Evolutionary conservation across 2,113 vertebrate genomes (phyloP).

Genomic region (Neotoma lepida): DNA sequence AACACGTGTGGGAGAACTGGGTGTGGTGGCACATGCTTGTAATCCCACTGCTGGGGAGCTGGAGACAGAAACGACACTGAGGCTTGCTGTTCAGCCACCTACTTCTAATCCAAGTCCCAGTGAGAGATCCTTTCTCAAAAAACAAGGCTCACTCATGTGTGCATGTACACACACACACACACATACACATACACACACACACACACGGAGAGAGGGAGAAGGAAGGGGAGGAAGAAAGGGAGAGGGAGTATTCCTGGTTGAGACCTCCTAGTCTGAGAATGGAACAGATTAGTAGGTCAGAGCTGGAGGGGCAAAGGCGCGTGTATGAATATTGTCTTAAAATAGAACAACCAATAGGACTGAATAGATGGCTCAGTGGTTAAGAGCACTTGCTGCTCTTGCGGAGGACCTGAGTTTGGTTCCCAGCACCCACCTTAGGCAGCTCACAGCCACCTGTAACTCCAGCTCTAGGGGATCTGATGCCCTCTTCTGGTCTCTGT

Average conservation of each 20-base stretch:
- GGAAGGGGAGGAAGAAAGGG: no score
- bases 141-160: not conserved
- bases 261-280: not conserved
- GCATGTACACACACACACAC: no score
- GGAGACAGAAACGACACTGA: not conserved
- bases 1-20: not conserved
- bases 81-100: not conserved
- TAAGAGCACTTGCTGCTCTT: not conserved
- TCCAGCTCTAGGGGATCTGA: not conserved
- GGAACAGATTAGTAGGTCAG: not conserved
- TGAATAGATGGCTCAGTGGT: not conserved
- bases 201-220: not conserved
- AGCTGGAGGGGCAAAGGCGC: not conserved
- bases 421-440: not conserved
- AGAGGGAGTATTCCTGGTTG: not conserved
- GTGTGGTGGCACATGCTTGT: not conserved
- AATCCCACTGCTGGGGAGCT: not conserved
- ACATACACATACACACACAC: not conserved
- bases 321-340: not conserved
- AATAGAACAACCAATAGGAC: not conserved
- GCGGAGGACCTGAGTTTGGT: not conserved
- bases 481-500: not conserved
- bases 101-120: no score
- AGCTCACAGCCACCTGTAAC: no score
- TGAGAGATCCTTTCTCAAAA: not conserved